Conservation (phyloP, 2,888 invertebrate genomes). For the Seira musarum region DNA sequence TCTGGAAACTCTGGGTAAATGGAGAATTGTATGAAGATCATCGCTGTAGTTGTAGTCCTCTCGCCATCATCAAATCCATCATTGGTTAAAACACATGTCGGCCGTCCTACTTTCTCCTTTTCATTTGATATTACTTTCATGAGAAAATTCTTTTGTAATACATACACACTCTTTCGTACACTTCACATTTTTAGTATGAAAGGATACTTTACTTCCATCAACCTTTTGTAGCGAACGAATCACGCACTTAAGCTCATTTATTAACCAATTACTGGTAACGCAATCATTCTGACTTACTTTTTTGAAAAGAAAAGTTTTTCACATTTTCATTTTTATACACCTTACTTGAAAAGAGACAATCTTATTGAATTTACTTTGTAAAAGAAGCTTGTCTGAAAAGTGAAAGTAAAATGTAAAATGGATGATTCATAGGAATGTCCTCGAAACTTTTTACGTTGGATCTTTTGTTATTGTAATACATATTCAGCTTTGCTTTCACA, state of each 20-base stretch:
- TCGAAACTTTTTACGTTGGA: constrained; percentile 16
- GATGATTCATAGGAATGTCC: constrained; percentile 31
- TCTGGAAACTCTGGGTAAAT: background rate
- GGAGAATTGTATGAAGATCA: constrained; percentile 6
- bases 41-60: background rate
- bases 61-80: background rate
- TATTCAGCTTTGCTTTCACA: background rate
- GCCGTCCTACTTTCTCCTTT: constrained; percentile 39
- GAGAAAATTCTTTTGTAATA: background rate
- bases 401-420: background rate
- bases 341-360: background rate
- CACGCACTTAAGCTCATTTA: background rate
- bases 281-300: no score
- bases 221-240: background rate
- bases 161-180: background rate
- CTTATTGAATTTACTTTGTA: no score
- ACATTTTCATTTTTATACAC: no score
- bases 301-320: no score
- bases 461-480: background rate
- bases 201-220: background rate
- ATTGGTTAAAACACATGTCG: constrained; percentile 19
- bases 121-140: background rate
- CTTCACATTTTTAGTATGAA: background rate
- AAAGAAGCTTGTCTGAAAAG: no score
- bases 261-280: no score